phyloP scores from a whole-genome alignment of 2,113 vertebrate species.

The Lepisosteus osseus region DNA sequence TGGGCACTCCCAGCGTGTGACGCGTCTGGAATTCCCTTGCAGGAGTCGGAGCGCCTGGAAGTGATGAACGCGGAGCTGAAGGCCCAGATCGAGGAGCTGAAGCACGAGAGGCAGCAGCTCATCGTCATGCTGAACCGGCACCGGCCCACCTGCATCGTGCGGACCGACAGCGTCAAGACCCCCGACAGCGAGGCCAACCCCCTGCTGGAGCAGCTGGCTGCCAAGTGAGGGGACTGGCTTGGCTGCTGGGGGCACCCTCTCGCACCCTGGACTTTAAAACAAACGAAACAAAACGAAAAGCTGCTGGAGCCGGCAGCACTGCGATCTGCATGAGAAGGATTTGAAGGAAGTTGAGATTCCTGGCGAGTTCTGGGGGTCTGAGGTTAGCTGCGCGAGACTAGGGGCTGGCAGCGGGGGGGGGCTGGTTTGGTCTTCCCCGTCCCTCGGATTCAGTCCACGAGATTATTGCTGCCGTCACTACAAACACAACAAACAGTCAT shows the following conservation, averaged over 20 bases:
- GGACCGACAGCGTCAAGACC: constrained; percentile 87
- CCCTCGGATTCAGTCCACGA: constrained; percentile 47
- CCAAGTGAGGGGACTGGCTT: constrained; percentile 68
- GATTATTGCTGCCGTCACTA: constrained; percentile 28
- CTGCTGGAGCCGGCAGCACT: constrained; percentile 55
- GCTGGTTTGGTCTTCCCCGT: constrained; percentile 8
- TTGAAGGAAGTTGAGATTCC: constrained; percentile 36
- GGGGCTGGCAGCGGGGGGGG: constrained; percentile 35
- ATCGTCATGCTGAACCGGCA: constrained; percentile 92
- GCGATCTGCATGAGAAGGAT: constrained; percentile 42
- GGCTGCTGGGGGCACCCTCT: neutral
- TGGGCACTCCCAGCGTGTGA: no score
- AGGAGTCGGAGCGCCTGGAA: constrained; percentile 93
- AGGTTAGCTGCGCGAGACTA: constrained; percentile 23
- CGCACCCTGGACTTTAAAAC: constrained; percentile 34
- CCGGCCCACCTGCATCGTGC: constrained; percentile 90
- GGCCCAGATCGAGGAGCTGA: constrained; percentile 93
- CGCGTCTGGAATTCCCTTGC: constrained; percentile 1
- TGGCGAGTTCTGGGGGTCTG: constrained; percentile 27
- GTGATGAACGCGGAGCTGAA: constrained; percentile 93
- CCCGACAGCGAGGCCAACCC: constrained; percentile 83
- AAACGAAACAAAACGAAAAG: neutral
- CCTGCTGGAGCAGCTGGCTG: constrained; percentile 81
- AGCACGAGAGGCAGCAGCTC: constrained; percentile 89
- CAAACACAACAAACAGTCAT: neutral